phyloP scores from a whole-genome alignment of 2,797 vertebrate genomes.

The Acropternis orthonyx region DNA sequence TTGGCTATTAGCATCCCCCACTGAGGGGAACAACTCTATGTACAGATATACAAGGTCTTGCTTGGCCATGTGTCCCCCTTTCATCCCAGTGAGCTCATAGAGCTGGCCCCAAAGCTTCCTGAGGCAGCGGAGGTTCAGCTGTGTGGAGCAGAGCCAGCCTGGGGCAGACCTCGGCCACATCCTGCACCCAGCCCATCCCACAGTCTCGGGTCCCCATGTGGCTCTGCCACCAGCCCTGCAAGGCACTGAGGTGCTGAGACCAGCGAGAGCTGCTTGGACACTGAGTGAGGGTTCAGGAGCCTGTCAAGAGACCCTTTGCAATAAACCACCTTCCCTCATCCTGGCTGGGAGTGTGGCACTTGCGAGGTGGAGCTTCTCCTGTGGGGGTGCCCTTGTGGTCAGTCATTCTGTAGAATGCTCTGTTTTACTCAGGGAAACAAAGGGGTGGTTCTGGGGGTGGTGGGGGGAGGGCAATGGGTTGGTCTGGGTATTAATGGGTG shows the following conservation, averaged over 20 bases:
- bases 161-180: not conserved
- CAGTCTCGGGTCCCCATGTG: rapidly evolving
- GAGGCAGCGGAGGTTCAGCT: rapidly evolving
- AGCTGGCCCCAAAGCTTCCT: not conserved
- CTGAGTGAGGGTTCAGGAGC: not conserved
- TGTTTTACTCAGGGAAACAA: not conserved
- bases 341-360: not conserved
- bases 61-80: not conserved
- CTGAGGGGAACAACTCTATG: not conserved
- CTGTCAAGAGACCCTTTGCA: rapidly evolving
- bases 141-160: not conserved
- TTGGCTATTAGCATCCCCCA: rapidly evolving
- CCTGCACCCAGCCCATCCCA: not conserved
- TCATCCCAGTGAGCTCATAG: not conserved
- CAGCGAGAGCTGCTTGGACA: rapidly evolving
- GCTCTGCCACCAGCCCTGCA: not conserved
- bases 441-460: too few relatives aligned
- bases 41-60: rapidly evolving
- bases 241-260: not conserved
- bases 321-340: rapidly evolving
- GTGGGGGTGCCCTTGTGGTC: not conserved
- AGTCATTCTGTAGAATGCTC: not conserved
- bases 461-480: too few relatives aligned
- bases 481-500: not conserved
- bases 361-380: not conserved